Evolutionary conservation across 2,888 invertebrate species (phyloP).

Genomic region (Siphlonurus alternatus): DNA sequence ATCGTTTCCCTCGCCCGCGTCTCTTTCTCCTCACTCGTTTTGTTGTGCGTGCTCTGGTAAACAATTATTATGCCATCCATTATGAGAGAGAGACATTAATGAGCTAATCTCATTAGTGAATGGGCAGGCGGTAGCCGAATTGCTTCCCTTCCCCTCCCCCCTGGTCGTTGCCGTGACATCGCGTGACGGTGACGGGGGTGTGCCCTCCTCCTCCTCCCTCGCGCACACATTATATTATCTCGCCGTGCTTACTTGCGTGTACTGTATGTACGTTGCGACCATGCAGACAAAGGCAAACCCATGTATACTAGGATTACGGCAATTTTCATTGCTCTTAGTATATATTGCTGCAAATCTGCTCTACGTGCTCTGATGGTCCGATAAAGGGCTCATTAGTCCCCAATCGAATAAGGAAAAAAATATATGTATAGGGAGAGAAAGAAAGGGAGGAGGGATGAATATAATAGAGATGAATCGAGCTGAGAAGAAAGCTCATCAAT

Average conservation of each 20-base stretch:
- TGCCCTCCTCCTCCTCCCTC: not conserved
- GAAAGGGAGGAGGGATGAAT: not conserved
- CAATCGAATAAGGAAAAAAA: no score
- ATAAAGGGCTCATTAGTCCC: no score
- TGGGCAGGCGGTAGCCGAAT: not conserved
- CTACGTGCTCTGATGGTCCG: slow-evolving; percentile 2
- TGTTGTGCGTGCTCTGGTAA: not conserved
- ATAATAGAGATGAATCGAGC: not conserved
- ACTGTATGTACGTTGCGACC: no score
- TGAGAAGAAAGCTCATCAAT: not conserved
- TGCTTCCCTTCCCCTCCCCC: no score
- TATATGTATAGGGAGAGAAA: not conserved
- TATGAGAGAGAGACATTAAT: not conserved
- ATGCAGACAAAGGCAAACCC: no score
- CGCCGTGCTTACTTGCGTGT: no score
- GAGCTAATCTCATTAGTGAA: slow-evolving; percentile 4
- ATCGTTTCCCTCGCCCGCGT: not conserved
- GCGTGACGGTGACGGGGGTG: not conserved
- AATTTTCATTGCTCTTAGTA: not conserved
- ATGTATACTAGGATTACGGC: not conserved
- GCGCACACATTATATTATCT: not conserved
- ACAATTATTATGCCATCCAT: slow-evolving; percentile 2
- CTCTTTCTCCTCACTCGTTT: not conserved
- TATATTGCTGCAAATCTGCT: slow-evolving; percentile 5
- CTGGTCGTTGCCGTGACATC: not conserved